Base-by-base conservation (phyloP, 2,797 vertebrate genomes). In the Nannoperca obscura region DNA sequence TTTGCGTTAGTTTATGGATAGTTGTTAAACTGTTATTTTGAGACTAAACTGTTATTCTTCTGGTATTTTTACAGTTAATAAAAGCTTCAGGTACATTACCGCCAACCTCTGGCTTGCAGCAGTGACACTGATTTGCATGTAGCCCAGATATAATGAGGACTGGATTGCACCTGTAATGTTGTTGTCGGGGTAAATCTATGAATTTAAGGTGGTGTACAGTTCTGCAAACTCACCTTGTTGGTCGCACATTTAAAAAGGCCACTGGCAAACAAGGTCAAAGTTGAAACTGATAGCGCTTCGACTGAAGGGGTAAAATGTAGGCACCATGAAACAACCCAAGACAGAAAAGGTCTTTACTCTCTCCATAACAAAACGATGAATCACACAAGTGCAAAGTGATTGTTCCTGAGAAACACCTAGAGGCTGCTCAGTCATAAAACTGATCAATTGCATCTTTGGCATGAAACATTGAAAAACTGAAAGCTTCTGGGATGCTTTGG, bases 241-340 rank as follows among this genome's bases (percentile, higher is more conserved):
- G 60, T 42, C 58, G 7, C 13, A 49, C 62, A 65, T 76, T 66
- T 67, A 40, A 71, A 71, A 74, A 84, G 66, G 74, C 62, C 58
- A 9, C 1, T 4, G 5, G 11, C 8, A 64, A 73, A 69, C 24
- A 36, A 69, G 34, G 11, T 70, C 38, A 73, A 52, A 67, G 49
- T 42, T 54, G 44, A 57, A 36, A 30, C 0, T 7, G 13, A 52
- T 24, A 22, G 5, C 62, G 22, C 19, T 55, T 42, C 34, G 27
- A 65, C 17, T 4, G 10, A 55, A 15, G 50, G 15, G 49, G 54
- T 53, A 20, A 59, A n/a, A 69, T 57, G 2, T 11, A 13, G 15
- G 4, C 44, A 11, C 15, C 34, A 4, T 12, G 22, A 57, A 46
- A 0, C 24, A 27, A 27, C 5, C 24, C 8, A 30, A n/a, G 32